Conservation (phyloP, 2,113 vertebrate species). For the Pteropus alecto region DNA sequence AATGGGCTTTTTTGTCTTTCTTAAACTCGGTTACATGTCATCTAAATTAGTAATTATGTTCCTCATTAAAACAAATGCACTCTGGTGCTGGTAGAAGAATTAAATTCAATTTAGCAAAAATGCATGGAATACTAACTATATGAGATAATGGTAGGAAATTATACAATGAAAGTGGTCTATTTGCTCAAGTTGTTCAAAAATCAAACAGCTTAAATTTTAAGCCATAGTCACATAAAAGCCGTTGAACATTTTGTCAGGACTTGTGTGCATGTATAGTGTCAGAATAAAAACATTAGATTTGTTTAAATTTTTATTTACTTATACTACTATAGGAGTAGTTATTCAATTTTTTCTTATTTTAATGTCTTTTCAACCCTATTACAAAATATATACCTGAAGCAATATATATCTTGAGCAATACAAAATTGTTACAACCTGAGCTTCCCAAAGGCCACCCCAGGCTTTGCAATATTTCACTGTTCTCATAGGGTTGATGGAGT, state of each 20-base stretch:
- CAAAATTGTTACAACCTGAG: neutral
- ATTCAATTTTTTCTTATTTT: neutral
- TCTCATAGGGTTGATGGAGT: neutral
- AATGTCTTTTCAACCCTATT: neutral
- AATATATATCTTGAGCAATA: neutral
- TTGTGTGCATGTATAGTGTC: neutral
- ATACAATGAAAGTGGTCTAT: neutral
- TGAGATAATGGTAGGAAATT: neutral
- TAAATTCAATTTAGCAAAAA: conserved; percentile 43
- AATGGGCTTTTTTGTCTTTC: neutral
- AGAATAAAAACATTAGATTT: neutral
- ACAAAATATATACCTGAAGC: neutral
- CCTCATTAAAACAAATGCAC: neutral
- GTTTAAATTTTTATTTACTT: conserved; percentile 10
- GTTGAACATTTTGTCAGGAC: neutral
- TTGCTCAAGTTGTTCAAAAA: neutral
- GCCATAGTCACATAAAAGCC: neutral
- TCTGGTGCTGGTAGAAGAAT: neutral
- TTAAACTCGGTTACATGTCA: neutral
- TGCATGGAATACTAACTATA: neutral
- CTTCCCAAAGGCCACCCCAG: neutral
- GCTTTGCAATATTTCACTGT: neutral
- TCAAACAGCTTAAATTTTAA: neutral
- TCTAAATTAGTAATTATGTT: conserved; percentile 12
- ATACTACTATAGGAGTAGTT: neutral